Evolutionary conservation across 92 coral and sea anemone species (phyloP).

Genomic region (Porites cylindrica): DNA sequence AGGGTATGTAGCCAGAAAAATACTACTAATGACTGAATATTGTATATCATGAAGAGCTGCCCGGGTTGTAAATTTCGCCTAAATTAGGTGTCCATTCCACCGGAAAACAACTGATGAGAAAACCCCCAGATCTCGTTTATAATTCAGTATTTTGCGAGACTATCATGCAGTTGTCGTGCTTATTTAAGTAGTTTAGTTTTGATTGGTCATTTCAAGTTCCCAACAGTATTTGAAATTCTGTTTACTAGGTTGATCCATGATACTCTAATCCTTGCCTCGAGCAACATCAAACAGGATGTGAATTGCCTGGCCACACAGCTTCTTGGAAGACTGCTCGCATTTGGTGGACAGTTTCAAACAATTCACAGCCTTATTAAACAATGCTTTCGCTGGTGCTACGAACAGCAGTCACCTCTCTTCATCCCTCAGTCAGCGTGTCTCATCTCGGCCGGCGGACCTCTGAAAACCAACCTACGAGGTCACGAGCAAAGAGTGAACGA

Average conservation of each 20-base stretch:
- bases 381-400: slow-evolving; percentile 83
- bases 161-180: no score
- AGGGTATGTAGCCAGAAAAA: no score
- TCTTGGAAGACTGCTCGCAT: slow-evolving; percentile 77
- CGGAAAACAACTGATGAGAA: no score
- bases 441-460: slow-evolving; percentile 88
- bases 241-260: slow-evolving; percentile 74
- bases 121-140: no score
- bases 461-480: slow-evolving; percentile 87
- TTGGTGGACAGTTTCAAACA: slow-evolving; percentile 66
- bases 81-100: no score
- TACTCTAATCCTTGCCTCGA: slow-evolving; percentile 76
- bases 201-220: no score
- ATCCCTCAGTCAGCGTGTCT: slow-evolving; percentile 82
- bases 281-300: slow-evolving; percentile 80
- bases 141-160: no score
- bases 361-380: slow-evolving; percentile 71
- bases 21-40: no score
- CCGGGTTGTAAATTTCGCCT: no score
- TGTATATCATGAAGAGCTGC: no score
- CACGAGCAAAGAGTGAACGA: slow-evolving; percentile 84
- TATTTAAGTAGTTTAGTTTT: no score
- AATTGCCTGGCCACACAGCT: slow-evolving; percentile 81
- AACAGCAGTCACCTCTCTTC: slow-evolving; percentile 68
- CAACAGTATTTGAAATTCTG: no score